Evolutionary conservation across 2,888 invertebrate species (phyloP).

Genomic region (Petrolisthes manimaculis): DNA sequence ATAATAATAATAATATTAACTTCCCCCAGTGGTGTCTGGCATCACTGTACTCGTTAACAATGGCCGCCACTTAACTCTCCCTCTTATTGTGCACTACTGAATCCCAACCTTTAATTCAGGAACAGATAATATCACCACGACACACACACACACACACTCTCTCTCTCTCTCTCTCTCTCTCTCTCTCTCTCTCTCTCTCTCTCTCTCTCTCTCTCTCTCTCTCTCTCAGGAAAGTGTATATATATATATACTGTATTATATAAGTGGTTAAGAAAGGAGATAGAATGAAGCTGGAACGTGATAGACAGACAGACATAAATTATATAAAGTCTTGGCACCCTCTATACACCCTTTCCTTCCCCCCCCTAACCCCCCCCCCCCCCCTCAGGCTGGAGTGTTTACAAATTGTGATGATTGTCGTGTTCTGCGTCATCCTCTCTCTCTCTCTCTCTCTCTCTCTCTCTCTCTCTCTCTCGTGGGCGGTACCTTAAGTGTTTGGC

Average conservation of each 20-base stretch:
- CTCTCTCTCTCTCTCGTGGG: background rate
- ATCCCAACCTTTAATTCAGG: constrained; percentile 53
- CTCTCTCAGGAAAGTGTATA: too few relatives aligned
- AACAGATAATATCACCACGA: constrained; percentile 40
- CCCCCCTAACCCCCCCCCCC: background rate
- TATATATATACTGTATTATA: too few relatives aligned
- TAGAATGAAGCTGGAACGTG: too few relatives aligned
- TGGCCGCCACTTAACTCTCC: constrained; percentile 47
- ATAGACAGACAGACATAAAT: too few relatives aligned
- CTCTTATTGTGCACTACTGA: constrained; percentile 45
- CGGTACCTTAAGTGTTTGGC: too few relatives aligned
- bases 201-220: constrained; percentile 1
- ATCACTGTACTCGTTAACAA: background rate
- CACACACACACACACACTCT: background rate
- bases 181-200: constrained; percentile 1
- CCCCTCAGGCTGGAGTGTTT: too few relatives aligned
- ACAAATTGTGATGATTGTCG: too few relatives aligned
- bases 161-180: background rate
- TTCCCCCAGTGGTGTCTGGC: background rate
- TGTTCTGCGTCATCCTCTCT: background rate
- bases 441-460: background rate
- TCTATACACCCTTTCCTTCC: background rate
- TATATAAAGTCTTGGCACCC: too few relatives aligned
- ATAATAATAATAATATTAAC: background rate
- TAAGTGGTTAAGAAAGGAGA: too few relatives aligned